Percentiles rank a stretch among this genome's conserved stretches.
Conservation (phyloP, 2,113 vertebrate species). For the Probosciger aterrimus region DNA sequence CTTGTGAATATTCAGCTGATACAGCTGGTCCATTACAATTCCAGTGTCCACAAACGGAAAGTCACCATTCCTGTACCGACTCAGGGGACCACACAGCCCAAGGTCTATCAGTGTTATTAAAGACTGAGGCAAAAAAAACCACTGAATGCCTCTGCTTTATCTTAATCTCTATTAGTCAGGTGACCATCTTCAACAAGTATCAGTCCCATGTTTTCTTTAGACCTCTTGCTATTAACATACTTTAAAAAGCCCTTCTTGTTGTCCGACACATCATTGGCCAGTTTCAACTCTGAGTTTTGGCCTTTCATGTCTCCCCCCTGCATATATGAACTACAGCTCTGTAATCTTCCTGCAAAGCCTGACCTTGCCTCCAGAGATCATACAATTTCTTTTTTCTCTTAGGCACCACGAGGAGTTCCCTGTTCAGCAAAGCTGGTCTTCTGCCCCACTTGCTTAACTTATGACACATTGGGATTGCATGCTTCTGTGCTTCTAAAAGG, state of each 20-base stretch:
- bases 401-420: neutral
- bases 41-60: neutral
- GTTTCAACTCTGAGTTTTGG: neutral
- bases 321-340: neutral
- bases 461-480: neutral
- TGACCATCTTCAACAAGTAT: neutral
- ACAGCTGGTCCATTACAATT: neutral
- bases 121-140: neutral
- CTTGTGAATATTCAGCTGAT: neutral
- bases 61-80: neutral
- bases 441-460: neutral
- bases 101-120: neutral
- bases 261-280: neutral
- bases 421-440: neutral
- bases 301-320: neutral
- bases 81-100: neutral
- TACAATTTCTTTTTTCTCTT: neutral
- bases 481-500: neutral
- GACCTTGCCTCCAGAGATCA: neutral
- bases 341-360: neutral
- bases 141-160: rapidly evolving
- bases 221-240: neutral
- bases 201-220: neutral
- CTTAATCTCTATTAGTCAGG: neutral
- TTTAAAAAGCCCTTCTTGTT: neutral